Evolutionary conservation across 2,797 vertebrate genomes (phyloP).

Genomic region (Heliangelus exortis): DNA sequence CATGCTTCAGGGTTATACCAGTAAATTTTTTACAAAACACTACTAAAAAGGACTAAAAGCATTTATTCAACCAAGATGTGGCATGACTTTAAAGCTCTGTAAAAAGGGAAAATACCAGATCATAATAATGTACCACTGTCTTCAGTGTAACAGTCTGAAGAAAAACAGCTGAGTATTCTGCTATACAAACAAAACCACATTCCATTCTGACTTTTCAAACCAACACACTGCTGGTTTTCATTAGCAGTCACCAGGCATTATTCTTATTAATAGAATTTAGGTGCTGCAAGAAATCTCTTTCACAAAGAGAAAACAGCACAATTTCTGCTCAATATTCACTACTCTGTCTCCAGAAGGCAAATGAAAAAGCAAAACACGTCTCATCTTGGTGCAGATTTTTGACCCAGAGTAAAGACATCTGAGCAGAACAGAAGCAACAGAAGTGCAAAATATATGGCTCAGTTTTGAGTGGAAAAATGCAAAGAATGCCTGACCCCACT

Average conservation of each 20-base stretch:
- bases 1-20: background rate
- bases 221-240: slow-evolving; percentile 42
- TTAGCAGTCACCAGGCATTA: slow-evolving; percentile 42
- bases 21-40: background rate
- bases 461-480: background rate
- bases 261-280: background rate
- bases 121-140: background rate
- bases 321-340: background rate
- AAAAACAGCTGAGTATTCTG: slow-evolving; percentile 49
- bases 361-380: background rate
- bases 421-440: background rate
- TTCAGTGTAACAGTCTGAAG: slow-evolving; percentile 37
- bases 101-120: slow-evolving; percentile 62
- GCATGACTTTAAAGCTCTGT: slow-evolving; percentile 34
- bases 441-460: background rate
- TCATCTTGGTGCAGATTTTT: background rate
- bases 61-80: slow-evolving; percentile 4
- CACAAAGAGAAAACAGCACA: background rate
- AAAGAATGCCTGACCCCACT: slow-evolving; percentile 12
- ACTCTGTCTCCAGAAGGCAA: background rate
- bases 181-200: slow-evolving; percentile 58
- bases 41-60: background rate
- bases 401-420: background rate
- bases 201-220: slow-evolving; percentile 42
- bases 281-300: background rate